phyloP scores from a whole-genome alignment of 1,140 invertebrate genomes.

The Cherax destructor region DNA sequence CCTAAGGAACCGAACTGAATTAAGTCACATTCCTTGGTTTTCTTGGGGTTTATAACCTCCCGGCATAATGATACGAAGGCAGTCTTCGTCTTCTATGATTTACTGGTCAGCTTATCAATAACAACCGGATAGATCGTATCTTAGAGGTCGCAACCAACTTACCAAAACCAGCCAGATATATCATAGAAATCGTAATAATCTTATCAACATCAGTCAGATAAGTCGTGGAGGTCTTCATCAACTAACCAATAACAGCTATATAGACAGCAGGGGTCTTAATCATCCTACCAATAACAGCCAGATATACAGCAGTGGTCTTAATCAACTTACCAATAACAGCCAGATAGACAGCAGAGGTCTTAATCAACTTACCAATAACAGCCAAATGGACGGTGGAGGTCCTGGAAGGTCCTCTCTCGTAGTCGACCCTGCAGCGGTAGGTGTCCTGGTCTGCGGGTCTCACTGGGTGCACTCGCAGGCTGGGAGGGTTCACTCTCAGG shows the following conservation, averaged over 20 bases:
- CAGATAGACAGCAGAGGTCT: constrained; percentile 73
- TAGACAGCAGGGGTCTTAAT: constrained; percentile 72
- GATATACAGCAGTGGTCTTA: constrained; percentile 72
- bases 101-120: no score
- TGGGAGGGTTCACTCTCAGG: constrained; percentile 68
- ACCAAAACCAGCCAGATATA: no score
- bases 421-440: constrained; percentile 75
- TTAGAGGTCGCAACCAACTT: no score
- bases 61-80: no score
- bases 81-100: no score
- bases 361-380: constrained; percentile 72
- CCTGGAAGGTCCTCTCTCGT: constrained; percentile 73
- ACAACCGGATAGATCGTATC: no score
- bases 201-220: no score
- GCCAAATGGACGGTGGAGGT: constrained; percentile 73
- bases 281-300: constrained; percentile 73
- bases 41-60: no score
- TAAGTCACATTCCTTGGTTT: no score
- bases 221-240: not conserved
- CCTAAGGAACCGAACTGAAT: no score
- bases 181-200: not conserved
- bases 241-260: constrained; percentile 73
- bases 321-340: constrained; percentile 72
- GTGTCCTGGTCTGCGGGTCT: constrained; percentile 73
- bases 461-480: constrained; percentile 73